Percentiles rank a stretch among this genome's conserved stretches.
These are phyloP conservation scores for Sesamia nonagrioides DNA, from an alignment of 1,140 invertebrate species.

Conservation along the genomic window DNA sequence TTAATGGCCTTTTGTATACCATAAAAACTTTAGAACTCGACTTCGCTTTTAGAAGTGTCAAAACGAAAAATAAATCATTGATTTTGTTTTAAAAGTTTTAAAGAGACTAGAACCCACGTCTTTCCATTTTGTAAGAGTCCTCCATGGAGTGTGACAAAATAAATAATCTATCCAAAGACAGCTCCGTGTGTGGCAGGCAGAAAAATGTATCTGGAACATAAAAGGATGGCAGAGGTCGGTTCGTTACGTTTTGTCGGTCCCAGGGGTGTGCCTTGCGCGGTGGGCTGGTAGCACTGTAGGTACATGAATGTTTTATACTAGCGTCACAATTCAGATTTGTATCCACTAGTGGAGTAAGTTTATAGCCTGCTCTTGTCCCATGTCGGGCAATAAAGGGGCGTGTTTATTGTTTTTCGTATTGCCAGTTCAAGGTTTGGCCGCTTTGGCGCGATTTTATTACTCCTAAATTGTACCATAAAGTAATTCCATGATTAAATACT, in stretches of 20 bases:
- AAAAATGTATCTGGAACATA: constrained; percentile 80
- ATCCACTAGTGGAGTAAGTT: constrained; percentile 71
- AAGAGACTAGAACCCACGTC: constrained; percentile 21
- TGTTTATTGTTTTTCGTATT: constrained; percentile 69
- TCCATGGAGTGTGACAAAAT: constrained; percentile 73
- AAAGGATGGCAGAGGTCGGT: constrained; percentile 72
- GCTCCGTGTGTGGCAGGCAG: constrained; percentile 63
- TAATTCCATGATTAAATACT: constrained; percentile 34
- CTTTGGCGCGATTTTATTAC: constrained; percentile 33
- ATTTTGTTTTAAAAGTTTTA: constrained; percentile 8
- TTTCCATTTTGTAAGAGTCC: constrained; percentile 58
- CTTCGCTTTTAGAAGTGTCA: constrained; percentile 7
- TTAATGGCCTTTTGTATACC: constrained; percentile 66
- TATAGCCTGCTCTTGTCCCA: constrained; percentile 61
- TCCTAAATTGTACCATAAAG: constrained; percentile 41
- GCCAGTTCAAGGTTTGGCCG: constrained; percentile 56
- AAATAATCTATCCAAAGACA: constrained; percentile 81
- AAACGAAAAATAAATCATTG: constrained; percentile 6
- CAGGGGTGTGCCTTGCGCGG: constrained; percentile 68
- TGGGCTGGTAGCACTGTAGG: constrained; percentile 56
- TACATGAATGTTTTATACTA: constrained; percentile 80
- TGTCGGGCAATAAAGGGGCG: constrained; percentile 62
- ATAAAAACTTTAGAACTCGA: constrained; percentile 55
- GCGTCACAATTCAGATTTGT: constrained; percentile 78
- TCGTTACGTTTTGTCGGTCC: constrained; percentile 83